These are phyloP conservation scores for Carpatolechia fugitivella DNA, from an alignment of 2,888 invertebrate genomes.

Conservation along the genomic window DNA sequence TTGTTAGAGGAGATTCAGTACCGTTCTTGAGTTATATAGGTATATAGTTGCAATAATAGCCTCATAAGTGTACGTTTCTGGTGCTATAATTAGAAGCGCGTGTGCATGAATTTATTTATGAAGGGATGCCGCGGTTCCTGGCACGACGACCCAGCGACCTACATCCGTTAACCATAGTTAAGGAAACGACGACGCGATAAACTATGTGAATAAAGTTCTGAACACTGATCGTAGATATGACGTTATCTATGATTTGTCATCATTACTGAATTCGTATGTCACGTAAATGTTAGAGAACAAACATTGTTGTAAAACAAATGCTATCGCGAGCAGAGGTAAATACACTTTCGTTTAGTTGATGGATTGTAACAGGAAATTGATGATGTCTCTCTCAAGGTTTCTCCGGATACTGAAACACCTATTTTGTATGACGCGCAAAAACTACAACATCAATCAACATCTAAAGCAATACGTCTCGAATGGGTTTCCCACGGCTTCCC, in stretches of 20 bases:
- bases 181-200: not conserved
- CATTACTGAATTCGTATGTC: not conserved
- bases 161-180: slow-evolving; percentile 33
- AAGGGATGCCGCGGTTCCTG: slow-evolving; percentile 50
- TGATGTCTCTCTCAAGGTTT: not conserved
- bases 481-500: slow-evolving; percentile 20
- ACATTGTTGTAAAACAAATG: no score
- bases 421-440: slow-evolving; percentile 12
- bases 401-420: not conserved
- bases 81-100: slow-evolving; percentile 51
- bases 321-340: not conserved
- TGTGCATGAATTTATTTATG: slow-evolving; percentile 55
- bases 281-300: not conserved
- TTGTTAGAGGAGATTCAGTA: not conserved
- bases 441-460: slow-evolving; percentile 15
- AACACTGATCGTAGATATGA: slow-evolving; percentile 1
- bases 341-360: not conserved
- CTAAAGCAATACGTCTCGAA: slow-evolving; percentile 16
- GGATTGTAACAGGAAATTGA: slow-evolving; percentile 5
- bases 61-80: slow-evolving; percentile 9
- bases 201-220: slow-evolving; percentile 1
- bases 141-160: slow-evolving; percentile 54
- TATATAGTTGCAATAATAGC: not conserved
- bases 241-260: not conserved
- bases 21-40: not conserved